A percentile compares a stretch with the other conserved stretches of the same genome.
Conservation (phyloP, 2,113 vertebrate species). For the Zosterops hypoxanthus region DNA sequence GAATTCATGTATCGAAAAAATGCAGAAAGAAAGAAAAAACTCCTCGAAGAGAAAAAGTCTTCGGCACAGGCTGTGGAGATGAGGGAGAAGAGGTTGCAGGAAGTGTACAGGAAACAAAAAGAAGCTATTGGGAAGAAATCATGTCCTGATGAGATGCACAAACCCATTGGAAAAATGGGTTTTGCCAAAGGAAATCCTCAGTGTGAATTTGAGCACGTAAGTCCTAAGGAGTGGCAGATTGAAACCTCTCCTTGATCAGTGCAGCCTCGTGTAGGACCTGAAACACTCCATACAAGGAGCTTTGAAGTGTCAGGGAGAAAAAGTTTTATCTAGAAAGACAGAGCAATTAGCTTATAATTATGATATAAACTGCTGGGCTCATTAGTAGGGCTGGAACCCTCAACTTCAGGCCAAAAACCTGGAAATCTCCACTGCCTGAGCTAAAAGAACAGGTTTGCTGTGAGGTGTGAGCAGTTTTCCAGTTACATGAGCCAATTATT, state of each 20-base stretch:
- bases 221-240: neutral
- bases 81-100: slow-evolving; percentile 56
- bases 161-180: rapidly evolving
- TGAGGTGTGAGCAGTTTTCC: neutral
- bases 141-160: neutral
- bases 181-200: neutral
- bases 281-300: neutral
- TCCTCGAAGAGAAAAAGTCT: slow-evolving; percentile 14
- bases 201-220: neutral
- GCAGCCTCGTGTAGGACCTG: neutral
- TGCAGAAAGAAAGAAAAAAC: slow-evolving; percentile 40
- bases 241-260: neutral
- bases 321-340: neutral
- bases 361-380: neutral
- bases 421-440: neutral
- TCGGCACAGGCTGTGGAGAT: neutral
- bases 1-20: slow-evolving; percentile 60
- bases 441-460: neutral
- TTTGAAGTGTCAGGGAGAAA: neutral
- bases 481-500: neutral
- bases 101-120: slow-evolving; percentile 67
- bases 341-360: neutral
- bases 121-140: slow-evolving; percentile 28
- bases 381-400: neutral
- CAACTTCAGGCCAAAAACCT: neutral